phyloP scores from a whole-genome alignment of 2,113 vertebrate species.

The Seriola aureovittata region DNA sequence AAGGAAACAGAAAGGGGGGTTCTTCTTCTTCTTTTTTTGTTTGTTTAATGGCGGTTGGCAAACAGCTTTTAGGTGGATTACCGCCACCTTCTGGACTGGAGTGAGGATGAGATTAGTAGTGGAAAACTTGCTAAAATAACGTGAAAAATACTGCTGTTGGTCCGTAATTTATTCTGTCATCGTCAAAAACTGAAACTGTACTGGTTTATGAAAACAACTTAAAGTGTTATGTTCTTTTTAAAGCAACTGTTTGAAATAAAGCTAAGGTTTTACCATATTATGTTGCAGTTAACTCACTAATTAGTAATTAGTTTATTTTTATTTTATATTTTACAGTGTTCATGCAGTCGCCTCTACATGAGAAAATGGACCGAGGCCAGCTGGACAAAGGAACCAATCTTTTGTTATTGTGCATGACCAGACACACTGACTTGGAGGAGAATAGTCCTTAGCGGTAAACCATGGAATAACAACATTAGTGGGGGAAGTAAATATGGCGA shows the following conservation, averaged over 20 bases:
- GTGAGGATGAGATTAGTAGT: too few relatives aligned
- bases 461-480: neutral
- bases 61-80: too few relatives aligned
- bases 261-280: neutral
- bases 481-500: slow-evolving; percentile 24
- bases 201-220: neutral
- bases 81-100: too few relatives aligned
- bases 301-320: neutral
- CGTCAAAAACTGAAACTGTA: neutral
- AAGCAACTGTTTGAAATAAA: neutral
- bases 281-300: neutral
- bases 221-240: neutral
- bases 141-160: neutral
- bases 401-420: slow-evolving; percentile 61
- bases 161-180: neutral
- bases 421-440: slow-evolving; percentile 18
- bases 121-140: too few relatives aligned
- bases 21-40: too few relatives aligned
- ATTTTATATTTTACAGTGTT: neutral
- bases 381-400: slow-evolving; percentile 67
- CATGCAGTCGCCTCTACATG: neutral
- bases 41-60: too few relatives aligned
- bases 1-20: neutral
- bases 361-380: slow-evolving; percentile 38
- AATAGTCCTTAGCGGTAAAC: slow-evolving; percentile 6